Evolutionary conservation across 2,797 vertebrate species (phyloP), one percentile per base, ranked within the genome.

Genomic region (Meriones psammophilus): DNA sequence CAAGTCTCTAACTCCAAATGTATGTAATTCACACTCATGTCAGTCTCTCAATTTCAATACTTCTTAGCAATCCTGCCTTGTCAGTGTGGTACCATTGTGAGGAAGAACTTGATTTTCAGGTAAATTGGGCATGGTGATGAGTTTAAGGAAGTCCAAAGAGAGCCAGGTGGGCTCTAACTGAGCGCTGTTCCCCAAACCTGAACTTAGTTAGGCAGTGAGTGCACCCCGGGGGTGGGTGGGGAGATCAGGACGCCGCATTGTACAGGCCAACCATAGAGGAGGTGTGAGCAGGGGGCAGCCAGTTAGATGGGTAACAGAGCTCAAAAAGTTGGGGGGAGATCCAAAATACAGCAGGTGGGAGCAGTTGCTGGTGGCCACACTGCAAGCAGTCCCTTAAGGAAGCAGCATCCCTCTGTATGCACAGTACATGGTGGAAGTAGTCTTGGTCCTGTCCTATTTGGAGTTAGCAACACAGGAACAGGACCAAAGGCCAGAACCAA

Each of bases 11-110:
- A 62, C 64, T 74, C 84, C 74, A 20, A 69, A 76, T 86, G 56
- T 24, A 28, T 93, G 76, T 36, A 42, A 60, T 71, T 87, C 76
- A 39, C 24, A 73, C 0, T 8, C 33, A 39, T 42, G 26, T 18
- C 8, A 56, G 0, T 66, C 58, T 88, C 68, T 78, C 60, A 87
- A 39, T 26, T n/a, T 33, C 5, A 54, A 36, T 26, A 46, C 62
- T 95, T 95, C 64, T 80, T 71, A 84, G 78, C 80, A 50, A 86
- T 78, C 80, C 42, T 76, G 18, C 39, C 39, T 18, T 33, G 22
- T 42, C 60, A 50, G 9, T 39, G 64, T 60, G n/a, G 20, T 46
- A 46, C 54, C 42, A 8, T 2, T n/a, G 10, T 30, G 39, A 66
- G 26, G 54, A 76, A 87, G 26, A 83, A 20, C 42, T 91, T 66